A percentile compares a stretch with the other conserved stretches of the same genome.
Conservation (phyloP, 2,797 vertebrate genomes). For the Cryptoblepharus egeriae region DNA sequence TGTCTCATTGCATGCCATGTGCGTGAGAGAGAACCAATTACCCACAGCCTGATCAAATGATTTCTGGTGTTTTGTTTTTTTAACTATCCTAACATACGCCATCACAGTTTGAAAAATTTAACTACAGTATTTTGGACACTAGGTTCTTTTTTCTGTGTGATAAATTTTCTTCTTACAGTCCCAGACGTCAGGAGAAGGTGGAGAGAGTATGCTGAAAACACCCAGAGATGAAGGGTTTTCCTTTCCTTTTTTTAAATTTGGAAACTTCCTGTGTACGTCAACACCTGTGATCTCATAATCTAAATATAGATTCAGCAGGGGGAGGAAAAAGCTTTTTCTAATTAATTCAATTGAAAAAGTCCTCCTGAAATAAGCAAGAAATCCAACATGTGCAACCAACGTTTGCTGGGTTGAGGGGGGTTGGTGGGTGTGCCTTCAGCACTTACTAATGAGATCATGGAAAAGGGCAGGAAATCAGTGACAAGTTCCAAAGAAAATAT, state of each 20-base stretch:
- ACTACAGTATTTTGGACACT: not conserved
- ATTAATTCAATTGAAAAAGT: conserved; percentile 55
- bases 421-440: conserved; percentile 42
- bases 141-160: not conserved
- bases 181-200: not conserved
- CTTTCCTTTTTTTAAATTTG: conserved; percentile 29
- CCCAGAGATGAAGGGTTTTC: conserved; percentile 16
- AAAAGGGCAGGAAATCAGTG: conserved; percentile 66
- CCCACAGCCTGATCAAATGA: too few relatives aligned
- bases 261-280: conserved; percentile 30
- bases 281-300: conserved; percentile 36
- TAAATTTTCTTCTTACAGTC: conserved; percentile 29
- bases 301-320: conserved; percentile 44
- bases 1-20: too few relatives aligned
- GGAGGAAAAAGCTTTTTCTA: conserved; percentile 21
- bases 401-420: conserved; percentile 5
- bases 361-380: conserved; percentile 54
- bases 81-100: not conserved
- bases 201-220: conserved; percentile 17
- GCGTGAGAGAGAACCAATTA: too few relatives aligned
- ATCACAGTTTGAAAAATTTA: conserved; percentile 6
- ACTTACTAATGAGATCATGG: conserved; percentile 70
- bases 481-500: conserved; percentile 65
- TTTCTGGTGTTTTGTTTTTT: not conserved
- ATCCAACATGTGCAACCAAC: conserved; percentile 41